A percentile compares a stretch with the other conserved stretches of the same genome.
phyloP scores from a whole-genome alignment of 64 coral and sea anemone species.

The Actinia equina region DNA sequence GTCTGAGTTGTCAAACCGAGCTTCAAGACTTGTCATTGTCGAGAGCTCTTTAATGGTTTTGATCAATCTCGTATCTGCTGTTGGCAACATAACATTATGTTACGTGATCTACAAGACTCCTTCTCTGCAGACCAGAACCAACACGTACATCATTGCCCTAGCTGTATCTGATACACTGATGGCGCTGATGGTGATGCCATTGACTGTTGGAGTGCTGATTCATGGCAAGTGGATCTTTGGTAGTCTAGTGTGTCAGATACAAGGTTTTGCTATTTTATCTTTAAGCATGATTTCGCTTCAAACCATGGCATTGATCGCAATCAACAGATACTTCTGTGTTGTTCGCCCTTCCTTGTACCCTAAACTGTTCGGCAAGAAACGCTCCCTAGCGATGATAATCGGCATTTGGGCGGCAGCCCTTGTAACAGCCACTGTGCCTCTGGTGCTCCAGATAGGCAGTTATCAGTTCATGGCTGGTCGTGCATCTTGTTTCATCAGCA shows the following conservation, averaged over 20 bases:
- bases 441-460: background rate
- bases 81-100: constrained; percentile 41
- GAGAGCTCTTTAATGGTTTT: constrained; percentile 33
- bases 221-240: constrained; percentile 20
- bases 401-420: background rate
- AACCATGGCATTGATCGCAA: constrained; percentile 15
- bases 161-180: constrained; percentile 15
- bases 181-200: constrained; percentile 29
- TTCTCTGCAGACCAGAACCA: constrained; percentile 23
- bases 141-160: constrained; percentile 22
- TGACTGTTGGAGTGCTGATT: constrained; percentile 3
- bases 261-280: constrained; percentile 8
- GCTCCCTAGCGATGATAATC: background rate
- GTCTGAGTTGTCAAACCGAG: background rate
- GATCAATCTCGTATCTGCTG: background rate
- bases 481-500: constrained; percentile 11
- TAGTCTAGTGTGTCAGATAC: background rate
- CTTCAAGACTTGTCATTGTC: background rate
- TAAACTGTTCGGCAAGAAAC: constrained; percentile 6
- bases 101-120: constrained; percentile 45
- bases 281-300: background rate
- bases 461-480: constrained; percentile 15
- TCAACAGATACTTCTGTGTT: constrained; percentile 40
- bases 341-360: constrained; percentile 3
- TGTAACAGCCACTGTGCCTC: background rate